Evolutionary conservation across 2,797 vertebrate genomes (phyloP).

Genomic region (Onychomys torridus): DNA sequence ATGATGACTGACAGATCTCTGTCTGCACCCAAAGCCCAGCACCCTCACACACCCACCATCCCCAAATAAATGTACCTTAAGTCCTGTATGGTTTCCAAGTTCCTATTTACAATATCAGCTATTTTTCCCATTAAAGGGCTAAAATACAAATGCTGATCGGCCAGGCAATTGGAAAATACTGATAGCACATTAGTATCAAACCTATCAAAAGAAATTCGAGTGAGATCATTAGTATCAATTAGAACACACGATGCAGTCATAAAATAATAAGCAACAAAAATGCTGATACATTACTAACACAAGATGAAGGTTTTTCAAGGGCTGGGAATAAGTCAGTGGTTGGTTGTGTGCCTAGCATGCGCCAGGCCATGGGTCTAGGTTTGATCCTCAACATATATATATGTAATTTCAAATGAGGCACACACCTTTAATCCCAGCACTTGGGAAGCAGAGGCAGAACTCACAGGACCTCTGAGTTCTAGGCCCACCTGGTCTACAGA

Average conservation of each 20-base stretch:
- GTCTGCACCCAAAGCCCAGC: background rate
- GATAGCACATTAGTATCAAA: conserved; percentile 91
- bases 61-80: conserved; percentile 85
- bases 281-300: background rate
- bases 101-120: conserved; percentile 90
- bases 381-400: background rate
- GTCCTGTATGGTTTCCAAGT: conserved; percentile 91
- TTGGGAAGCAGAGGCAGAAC: background rate
- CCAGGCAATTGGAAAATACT: conserved; percentile 93
- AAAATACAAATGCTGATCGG: conserved; percentile 87
- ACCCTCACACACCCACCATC: background rate
- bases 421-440: background rate
- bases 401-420: background rate
- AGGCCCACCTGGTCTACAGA: background rate
- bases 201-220: conserved; percentile 86
- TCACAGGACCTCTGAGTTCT: background rate
- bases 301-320: background rate
- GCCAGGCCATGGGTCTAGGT: background rate
- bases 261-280: conserved; percentile 54
- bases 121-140: conserved; percentile 94
- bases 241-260: conserved; percentile 61
- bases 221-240: conserved; percentile 63
- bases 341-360: background rate
- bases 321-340: background rate
- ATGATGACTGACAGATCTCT: background rate